Conservation (phyloP, 2,113 vertebrate species). For the Bothrops jararaca region DNA sequence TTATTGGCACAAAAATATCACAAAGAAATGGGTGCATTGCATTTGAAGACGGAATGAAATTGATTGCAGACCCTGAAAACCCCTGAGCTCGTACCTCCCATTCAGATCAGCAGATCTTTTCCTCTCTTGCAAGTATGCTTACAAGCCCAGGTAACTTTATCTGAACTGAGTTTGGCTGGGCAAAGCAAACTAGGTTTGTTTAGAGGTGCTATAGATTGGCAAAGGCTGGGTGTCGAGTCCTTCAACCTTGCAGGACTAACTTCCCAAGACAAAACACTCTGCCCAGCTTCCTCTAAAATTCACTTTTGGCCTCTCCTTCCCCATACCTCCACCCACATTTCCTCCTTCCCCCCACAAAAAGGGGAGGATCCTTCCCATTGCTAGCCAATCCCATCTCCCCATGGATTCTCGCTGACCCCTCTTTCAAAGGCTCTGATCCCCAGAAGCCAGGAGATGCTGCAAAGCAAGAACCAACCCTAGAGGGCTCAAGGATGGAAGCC, state of each 20-base stretch:
- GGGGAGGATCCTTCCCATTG: too few relatives aligned
- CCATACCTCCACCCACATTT: not conserved
- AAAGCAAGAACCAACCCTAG: too few relatives aligned
- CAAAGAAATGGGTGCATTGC: too few relatives aligned
- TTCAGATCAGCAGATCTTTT: not conserved
- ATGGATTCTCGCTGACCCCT: too few relatives aligned
- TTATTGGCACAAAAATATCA: too few relatives aligned
- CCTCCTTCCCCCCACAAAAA: too few relatives aligned
- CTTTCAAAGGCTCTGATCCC: too few relatives aligned
- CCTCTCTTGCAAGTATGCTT: not conserved
- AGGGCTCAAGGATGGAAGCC: too few relatives aligned
- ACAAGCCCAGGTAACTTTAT: not conserved
- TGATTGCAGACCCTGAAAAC: too few relatives aligned
- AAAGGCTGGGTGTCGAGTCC: not conserved
- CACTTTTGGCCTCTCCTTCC: not conserved
- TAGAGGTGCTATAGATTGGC: not conserved
- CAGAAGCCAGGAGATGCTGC: too few relatives aligned
- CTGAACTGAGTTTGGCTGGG: not conserved
- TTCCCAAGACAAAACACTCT: not conserved
- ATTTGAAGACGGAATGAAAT: too few relatives aligned
- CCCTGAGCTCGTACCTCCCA: not conserved
- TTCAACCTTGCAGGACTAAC: not conserved
- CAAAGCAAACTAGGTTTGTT: not conserved
- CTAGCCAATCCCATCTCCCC: too few relatives aligned
- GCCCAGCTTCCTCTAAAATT: not conserved